Evolutionary conservation across 1,140 invertebrate species (phyloP).

Genomic region (Lepidostoma basale): DNA sequence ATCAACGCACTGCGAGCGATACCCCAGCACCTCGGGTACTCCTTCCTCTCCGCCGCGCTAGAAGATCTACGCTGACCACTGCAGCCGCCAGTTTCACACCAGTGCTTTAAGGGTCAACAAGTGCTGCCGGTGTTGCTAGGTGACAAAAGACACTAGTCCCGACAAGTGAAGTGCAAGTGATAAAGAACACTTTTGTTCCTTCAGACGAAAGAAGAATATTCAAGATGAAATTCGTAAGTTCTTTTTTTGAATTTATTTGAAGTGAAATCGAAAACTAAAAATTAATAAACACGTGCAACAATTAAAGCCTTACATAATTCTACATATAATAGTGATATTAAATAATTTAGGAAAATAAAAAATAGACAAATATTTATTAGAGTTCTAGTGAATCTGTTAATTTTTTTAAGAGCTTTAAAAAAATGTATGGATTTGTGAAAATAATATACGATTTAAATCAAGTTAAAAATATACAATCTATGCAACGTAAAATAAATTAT

Average conservation of each 20-base stretch:
- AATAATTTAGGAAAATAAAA: too few relatives aligned
- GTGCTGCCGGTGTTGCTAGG: not conserved
- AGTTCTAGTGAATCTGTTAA: too few relatives aligned
- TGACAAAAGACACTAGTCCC: slow-evolving; percentile 13
- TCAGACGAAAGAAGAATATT: slow-evolving; percentile 20
- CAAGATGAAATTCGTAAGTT: slow-evolving; percentile 42
- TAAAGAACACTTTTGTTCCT: slow-evolving; percentile 1
- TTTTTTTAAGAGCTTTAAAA: too few relatives aligned
- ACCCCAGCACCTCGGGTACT: slow-evolving; percentile 5
- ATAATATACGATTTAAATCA: too few relatives aligned
- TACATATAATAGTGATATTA: too few relatives aligned
- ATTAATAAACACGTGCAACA: too few relatives aligned
- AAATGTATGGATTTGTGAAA: too few relatives aligned
- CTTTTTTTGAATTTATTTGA: not conserved
- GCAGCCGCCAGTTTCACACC: not conserved
- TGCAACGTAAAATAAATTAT: too few relatives aligned
- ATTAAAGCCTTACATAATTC: too few relatives aligned
- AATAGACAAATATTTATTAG: too few relatives aligned
- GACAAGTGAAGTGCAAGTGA: slow-evolving; percentile 4
- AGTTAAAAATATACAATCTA: too few relatives aligned
- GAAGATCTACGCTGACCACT: slow-evolving; percentile 19
- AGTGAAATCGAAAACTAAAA: too few relatives aligned
- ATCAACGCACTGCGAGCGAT: not conserved
- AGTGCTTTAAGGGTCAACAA: slow-evolving; percentile 25
- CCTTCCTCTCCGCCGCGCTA: slow-evolving; percentile 17